Evolutionary conservation across 2,888 invertebrate species (phyloP).

Genomic region (Heteromyza rotundicornis): DNA sequence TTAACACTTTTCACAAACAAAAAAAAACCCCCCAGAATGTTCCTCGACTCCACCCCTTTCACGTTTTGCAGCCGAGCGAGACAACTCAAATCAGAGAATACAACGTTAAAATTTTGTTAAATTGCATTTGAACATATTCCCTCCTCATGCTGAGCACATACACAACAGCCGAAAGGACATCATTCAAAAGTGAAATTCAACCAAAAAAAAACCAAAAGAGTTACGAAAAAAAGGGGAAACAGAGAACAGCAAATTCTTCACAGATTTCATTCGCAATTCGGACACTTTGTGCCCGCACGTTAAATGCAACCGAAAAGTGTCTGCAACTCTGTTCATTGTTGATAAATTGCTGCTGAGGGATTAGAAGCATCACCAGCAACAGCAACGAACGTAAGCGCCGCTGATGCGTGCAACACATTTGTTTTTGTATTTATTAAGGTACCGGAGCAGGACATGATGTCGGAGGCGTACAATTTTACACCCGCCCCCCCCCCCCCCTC

Average conservation of each 20-base stretch:
- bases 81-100: not conserved
- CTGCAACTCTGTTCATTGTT: conserved; percentile 58
- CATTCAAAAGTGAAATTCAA: conserved; percentile 8
- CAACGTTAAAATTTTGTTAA: not conserved
- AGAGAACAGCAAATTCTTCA: no score
- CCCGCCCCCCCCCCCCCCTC: no score
- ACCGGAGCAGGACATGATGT: not conserved
- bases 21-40: no score
- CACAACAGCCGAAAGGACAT: not conserved
- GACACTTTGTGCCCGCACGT: not conserved
- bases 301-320: conserved; percentile 32
- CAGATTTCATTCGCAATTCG: conserved; percentile 12
- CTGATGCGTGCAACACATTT: conserved; percentile 9
- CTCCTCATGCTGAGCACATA: no score
- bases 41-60: not conserved
- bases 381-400: conserved; percentile 2
- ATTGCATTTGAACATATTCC: conserved; percentile 1
- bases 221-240: not conserved
- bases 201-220: not conserved
- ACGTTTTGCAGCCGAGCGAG: not conserved
- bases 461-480: no score
- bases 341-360: conserved; percentile 57
- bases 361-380: conserved; percentile 32
- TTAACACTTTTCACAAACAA: no score
- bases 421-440: conserved; percentile 18